phyloP scores from a whole-genome alignment of 2,888 invertebrate genomes.

The Alsophila aescularia region DNA sequence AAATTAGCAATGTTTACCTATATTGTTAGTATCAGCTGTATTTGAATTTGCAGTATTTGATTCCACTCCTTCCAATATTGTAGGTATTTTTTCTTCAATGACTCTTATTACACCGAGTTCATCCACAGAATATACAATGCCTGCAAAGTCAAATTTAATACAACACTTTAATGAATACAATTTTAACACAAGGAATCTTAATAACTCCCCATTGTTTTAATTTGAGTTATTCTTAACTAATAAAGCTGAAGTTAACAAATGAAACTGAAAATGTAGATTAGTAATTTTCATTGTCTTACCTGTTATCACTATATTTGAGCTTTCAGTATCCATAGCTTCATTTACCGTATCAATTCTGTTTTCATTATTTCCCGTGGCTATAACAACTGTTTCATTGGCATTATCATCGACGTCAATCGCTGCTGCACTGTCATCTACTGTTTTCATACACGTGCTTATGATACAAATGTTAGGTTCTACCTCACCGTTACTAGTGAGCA shows the following conservation, averaged over 20 bases:
- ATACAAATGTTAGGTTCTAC: not conserved
- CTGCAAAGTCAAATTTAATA: not conserved
- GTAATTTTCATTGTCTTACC: too few species aligned
- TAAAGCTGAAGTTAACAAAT: too few species aligned
- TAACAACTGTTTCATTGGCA: not conserved
- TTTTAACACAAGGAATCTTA: too few species aligned
- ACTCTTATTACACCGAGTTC: slow-evolving; percentile 6
- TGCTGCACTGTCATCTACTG: not conserved
- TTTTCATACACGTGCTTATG: not conserved
- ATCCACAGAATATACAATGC: slow-evolving; percentile 16
- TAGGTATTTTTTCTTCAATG: not conserved
- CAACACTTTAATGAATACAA: too few species aligned
- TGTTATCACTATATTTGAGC: not conserved
- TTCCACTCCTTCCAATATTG: too few species aligned
- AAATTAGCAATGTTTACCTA: too few species aligned
- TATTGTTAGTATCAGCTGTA: too few species aligned
- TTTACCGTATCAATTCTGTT: not conserved
- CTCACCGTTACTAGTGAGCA: not conserved
- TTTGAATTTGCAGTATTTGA: too few species aligned
- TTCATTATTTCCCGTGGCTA: not conserved
- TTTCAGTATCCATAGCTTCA: not conserved
- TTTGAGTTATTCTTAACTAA: too few species aligned
- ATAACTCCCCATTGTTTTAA: too few species aligned
- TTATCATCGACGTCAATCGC: not conserved
- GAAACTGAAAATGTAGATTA: too few species aligned